These are phyloP conservation scores for Drosophila mauritiana DNA, from an alignment of 1,140 invertebrate species.

Conservation along the genomic window DNA sequence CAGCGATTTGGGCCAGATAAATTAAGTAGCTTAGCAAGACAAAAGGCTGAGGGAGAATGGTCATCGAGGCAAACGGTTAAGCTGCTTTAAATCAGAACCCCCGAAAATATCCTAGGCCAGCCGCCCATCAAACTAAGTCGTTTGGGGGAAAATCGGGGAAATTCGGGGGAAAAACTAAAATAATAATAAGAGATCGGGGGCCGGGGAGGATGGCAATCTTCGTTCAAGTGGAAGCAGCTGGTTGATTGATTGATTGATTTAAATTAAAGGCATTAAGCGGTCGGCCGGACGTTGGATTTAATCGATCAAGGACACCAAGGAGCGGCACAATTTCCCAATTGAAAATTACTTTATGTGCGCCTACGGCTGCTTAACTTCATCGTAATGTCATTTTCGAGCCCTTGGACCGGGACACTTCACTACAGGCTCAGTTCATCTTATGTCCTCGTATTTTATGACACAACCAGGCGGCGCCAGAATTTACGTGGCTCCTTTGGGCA, in stretches of 20 bases:
- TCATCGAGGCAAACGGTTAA: conserved; percentile 61
- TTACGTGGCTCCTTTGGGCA: conserved; percentile 51
- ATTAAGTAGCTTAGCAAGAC: conserved; percentile 76
- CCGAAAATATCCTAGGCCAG: conserved; percentile 14
- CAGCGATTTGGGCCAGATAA: conserved; percentile 62
- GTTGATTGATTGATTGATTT: conserved; percentile 80
- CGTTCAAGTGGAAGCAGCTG: conserved; percentile 51
- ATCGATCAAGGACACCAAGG: conserved; percentile 62
- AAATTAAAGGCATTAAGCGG: conserved; percentile 79
- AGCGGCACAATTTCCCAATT: conserved; percentile 57
- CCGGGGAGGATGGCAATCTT: not conserved
- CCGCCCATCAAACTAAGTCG: conserved; percentile 37
- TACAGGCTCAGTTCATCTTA: conserved; percentile 55
- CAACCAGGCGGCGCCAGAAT: conserved; percentile 72
- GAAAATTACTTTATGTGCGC: conserved; percentile 77
- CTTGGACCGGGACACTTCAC: conserved; percentile 69
- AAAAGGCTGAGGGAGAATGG: conserved; percentile 40
- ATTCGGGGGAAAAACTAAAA: conserved; percentile 51
- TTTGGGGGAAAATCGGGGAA: conserved; percentile 10
- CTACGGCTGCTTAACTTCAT: conserved; percentile 74
- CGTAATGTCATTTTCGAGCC: conserved; percentile 74
- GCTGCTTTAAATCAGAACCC: conserved; percentile 66
- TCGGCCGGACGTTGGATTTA: conserved; percentile 66
- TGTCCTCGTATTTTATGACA: conserved; percentile 79
- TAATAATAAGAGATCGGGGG: conserved; percentile 36